A percentile compares a stretch with the other conserved stretches of the same genome.
phyloP scores from a whole-genome alignment of 2,888 invertebrate species.

The Agrochola macilenta region DNA sequence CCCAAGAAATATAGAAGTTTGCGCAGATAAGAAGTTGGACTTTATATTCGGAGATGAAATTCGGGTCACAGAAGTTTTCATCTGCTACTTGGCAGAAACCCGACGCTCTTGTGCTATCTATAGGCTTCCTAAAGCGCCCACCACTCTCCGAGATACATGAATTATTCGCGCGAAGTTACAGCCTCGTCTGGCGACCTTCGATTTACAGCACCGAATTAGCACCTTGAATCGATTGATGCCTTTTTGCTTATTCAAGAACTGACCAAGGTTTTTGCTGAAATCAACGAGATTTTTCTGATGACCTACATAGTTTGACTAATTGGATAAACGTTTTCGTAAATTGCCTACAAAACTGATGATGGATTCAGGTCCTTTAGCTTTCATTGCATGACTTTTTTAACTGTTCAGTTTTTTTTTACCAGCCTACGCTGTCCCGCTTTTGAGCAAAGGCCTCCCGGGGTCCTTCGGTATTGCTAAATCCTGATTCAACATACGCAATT shows the following conservation, averaged over 20 bases:
- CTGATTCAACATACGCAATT: neutral
- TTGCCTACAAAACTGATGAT: neutral
- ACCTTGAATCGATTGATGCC: constrained; percentile 32
- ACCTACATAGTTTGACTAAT: neutral
- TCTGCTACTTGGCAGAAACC: constrained; percentile 33
- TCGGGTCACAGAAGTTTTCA: constrained; percentile 45
- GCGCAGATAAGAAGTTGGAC: constrained; percentile 40
- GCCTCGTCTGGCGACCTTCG: constrained; percentile 37
- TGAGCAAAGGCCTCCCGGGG: no score
- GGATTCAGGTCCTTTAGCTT: neutral
- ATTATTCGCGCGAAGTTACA: constrained; percentile 45
- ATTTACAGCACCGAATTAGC: constrained; percentile 39
- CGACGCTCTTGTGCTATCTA: constrained; percentile 35
- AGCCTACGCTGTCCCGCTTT: no score
- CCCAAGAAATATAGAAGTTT: constrained; percentile 42
- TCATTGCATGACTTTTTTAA: neutral
- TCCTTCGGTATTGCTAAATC: neutral
- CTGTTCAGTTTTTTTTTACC: neutral
- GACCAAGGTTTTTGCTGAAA: neutral
- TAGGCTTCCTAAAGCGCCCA: constrained; percentile 30
- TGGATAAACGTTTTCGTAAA: neutral
- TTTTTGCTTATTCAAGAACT: constrained; percentile 5
- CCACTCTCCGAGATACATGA: constrained; percentile 43
- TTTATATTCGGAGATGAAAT: constrained; percentile 45
- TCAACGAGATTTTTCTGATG: neutral